Evolutionary conservation across 1,140 invertebrate genomes (phyloP).

Genomic region (Orchestia grillus): DNA sequence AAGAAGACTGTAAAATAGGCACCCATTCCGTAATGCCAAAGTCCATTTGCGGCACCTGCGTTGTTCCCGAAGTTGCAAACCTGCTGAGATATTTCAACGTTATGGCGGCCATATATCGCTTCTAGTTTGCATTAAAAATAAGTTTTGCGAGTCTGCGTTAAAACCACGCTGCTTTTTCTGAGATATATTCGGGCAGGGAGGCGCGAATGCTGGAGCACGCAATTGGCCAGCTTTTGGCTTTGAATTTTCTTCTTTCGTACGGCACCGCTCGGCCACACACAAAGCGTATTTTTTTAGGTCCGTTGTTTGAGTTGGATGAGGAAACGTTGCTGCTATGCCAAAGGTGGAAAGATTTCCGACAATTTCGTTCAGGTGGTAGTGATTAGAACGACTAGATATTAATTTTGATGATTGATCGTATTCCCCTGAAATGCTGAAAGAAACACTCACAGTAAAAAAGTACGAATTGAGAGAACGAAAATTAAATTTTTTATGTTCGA

Average conservation of each 20-base stretch:
- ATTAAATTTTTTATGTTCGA: too few relatives aligned
- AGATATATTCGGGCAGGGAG: slow-evolving; percentile 25
- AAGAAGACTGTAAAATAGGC: slow-evolving; percentile 27
- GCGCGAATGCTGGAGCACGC: slow-evolving; percentile 26
- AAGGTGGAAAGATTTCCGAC: too few relatives aligned
- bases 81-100: slow-evolving; percentile 48
- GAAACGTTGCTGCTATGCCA: not conserved
- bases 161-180: slow-evolving; percentile 43
- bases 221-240: slow-evolving; percentile 42
- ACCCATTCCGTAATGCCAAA: slow-evolving; percentile 34
- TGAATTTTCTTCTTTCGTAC: slow-evolving; percentile 5
- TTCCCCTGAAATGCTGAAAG: too few relatives aligned
- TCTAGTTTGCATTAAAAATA: slow-evolving; percentile 54
- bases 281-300: not conserved
- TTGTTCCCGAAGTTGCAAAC: slow-evolving; percentile 46
- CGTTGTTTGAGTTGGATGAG: not conserved
- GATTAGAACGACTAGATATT: too few relatives aligned
- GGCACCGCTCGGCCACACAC: not conserved
- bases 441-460: too few relatives aligned
- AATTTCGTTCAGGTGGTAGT: too few relatives aligned
- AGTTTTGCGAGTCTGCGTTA: slow-evolving; percentile 52
- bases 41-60: slow-evolving; percentile 49
- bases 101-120: slow-evolving; percentile 47
- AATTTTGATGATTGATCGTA: too few relatives aligned
- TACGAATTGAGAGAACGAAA: too few relatives aligned